phyloP scores from a whole-genome alignment of 2,113 vertebrate genomes.

The Lampris incognitus region DNA sequence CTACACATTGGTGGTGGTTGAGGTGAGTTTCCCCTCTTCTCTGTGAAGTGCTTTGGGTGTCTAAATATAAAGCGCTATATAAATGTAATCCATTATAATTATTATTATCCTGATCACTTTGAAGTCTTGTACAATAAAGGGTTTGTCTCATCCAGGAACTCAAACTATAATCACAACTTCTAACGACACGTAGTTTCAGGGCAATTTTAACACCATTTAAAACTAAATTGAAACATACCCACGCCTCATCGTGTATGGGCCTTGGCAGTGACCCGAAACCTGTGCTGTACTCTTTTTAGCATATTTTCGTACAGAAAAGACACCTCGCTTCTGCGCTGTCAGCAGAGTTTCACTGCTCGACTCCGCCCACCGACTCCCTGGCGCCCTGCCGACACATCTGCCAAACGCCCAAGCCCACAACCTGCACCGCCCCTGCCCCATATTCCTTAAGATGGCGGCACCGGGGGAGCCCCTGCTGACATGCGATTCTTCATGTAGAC shows the following conservation, averaged over 20 bases:
- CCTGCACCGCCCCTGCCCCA: constrained; percentile 40
- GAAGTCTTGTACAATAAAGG: no score
- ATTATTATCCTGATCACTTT: no score
- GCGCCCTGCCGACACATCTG: constrained; percentile 53
- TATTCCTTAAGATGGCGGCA: constrained; percentile 53
- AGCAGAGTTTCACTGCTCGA: constrained; percentile 54
- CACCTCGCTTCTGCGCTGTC: constrained; percentile 53
- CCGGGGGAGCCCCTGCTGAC: constrained; percentile 65
- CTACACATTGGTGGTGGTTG: no score
- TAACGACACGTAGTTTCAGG: neutral
- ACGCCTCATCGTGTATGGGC: neutral
- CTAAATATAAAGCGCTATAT: no score
- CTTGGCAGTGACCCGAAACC: constrained; percentile 16
- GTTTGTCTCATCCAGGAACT: no score
- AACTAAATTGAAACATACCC: neutral
- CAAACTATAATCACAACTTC: neutral
- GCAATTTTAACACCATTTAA: neutral
- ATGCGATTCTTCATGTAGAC: constrained; percentile 79
- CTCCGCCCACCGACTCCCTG: constrained; percentile 43
- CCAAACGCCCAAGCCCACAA: constrained; percentile 57
- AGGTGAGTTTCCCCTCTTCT: no score
- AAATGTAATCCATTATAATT: no score
- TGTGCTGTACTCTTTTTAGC: neutral
- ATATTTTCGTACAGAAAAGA: constrained; percentile 8
- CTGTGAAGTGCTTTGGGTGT: no score